Base-by-base conservation (phyloP, 2,888 invertebrate genomes). In the Mesorhabditis spiculigera region DNA sequence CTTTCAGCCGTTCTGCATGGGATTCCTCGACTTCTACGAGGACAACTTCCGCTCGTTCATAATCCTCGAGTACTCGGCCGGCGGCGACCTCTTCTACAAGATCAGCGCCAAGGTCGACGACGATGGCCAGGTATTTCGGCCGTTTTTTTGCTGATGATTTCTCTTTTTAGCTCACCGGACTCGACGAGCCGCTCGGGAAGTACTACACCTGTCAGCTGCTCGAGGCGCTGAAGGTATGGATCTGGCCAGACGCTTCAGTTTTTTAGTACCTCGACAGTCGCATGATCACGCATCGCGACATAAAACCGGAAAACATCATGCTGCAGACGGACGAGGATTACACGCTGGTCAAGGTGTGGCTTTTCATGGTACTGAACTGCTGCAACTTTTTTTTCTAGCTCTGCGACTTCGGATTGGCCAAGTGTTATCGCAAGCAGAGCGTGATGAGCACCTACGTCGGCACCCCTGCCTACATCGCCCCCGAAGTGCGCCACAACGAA, bases 1-100 rank as follows among this genome's bases (percentile, higher is more conserved):
- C 28, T 13, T 50, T 50, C n/a, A 50, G 58, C 58, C 58, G n/a
- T 50, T 50, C n/a, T 50, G 58, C n/a, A 50, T 50, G 58, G 58
- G 58, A 10, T 50, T 13, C 58, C n/a, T 50, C 10, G 58, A 50
- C 58, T 50, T 13, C 58, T 50, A 50, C n/a, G 58, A 50, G n/a
- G 58, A 50, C 3, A n/a, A 50, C 8, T n/a, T 50, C 10, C 58
- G 58, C 58, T 50, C 58, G 10, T 50, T 13, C 58, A 50, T 50
- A 13, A n/a, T 50, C n/a, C 58, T 50, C 10, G 58, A 50, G n/a
- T 50, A 13, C n/a, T 10, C 58, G n/a, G 58, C 58, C n/a, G 58
- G 58, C 8, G 58, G 58, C 58, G 58, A 50, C n/a, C 58, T 50
- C n/a, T 50, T 50, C 58, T 13, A 10, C 8, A 50, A 50, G n/a